phyloP scores from a whole-genome alignment of 2,113 vertebrate genomes.

The Isichthys henryi region DNA sequence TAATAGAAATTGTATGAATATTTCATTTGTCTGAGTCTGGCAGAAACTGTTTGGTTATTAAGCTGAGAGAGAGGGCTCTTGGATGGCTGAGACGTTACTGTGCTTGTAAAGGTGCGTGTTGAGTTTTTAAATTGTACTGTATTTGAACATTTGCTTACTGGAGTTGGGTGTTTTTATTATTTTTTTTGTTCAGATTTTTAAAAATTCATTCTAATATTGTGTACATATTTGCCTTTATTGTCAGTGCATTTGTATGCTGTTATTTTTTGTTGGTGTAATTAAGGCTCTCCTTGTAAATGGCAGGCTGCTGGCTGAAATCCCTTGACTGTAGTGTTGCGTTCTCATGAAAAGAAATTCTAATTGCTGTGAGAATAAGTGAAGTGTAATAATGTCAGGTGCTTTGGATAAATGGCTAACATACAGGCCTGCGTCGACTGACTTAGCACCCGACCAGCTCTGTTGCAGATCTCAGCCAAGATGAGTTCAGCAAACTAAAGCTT shows the following conservation, averaged over 20 bases:
- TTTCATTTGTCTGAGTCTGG: constrained; percentile 14
- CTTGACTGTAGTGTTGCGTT: not conserved
- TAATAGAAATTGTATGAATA: constrained; percentile 20
- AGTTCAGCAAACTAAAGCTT: not conserved
- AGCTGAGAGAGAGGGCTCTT: not conserved
- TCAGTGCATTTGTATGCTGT: not conserved
- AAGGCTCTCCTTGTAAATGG: not conserved
- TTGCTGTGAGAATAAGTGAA: not conserved
- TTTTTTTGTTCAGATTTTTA: not conserved
- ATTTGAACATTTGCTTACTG: not conserved
- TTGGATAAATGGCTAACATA: not conserved
- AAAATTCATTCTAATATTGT: constrained; percentile 9
- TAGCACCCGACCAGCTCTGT: not conserved
- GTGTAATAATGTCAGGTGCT: not conserved
- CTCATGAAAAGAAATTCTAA: not conserved
- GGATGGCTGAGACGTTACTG: not conserved
- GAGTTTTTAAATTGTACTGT: not conserved
- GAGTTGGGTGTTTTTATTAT: constrained; percentile 29
- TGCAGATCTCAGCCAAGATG: not conserved
- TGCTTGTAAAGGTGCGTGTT: not conserved
- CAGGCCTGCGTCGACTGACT: not conserved
- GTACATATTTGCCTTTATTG: not conserved
- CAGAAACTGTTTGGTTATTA: constrained; percentile 14
- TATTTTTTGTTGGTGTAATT: not conserved
- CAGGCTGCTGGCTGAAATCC: not conserved